phyloP scores from a whole-genome alignment of 2,113 vertebrate species.

The Saccopteryx bilineata region DNA sequence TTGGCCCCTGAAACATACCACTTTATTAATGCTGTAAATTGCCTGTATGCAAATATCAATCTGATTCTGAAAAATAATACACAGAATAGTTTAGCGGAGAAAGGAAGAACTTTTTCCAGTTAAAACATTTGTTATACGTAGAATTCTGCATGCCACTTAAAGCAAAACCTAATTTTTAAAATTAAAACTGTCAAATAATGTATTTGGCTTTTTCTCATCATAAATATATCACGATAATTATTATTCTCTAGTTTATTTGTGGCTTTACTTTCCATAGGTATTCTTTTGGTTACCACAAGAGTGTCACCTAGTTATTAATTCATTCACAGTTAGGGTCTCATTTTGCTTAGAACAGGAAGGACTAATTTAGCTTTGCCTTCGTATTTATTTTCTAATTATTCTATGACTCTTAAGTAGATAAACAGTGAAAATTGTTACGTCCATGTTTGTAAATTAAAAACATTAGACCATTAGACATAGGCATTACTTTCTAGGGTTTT shows the following conservation, averaged over 20 bases:
- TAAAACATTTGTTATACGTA: constrained; percentile 40
- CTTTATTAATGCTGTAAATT: background rate
- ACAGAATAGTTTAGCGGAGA: background rate
- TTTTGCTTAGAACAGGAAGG: background rate
- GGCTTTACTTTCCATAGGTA: background rate
- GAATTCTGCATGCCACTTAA: constrained; percentile 19
- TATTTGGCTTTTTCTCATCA: background rate
- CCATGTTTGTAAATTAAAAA: constrained; percentile 31
- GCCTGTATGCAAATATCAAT: background rate
- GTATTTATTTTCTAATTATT: background rate
- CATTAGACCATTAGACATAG: background rate
- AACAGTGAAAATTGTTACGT: background rate
- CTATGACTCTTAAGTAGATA: background rate
- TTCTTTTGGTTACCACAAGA: background rate
- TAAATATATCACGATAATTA: background rate
- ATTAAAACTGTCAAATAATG: background rate
- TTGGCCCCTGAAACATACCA: background rate
- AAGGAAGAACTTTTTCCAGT: background rate
- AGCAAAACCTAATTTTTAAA: constrained; percentile 30
- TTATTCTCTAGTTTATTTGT: constrained; percentile 14
- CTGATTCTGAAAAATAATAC: constrained; percentile 4
- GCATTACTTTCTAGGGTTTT: background rate
- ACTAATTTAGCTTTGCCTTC: constrained; percentile 26
- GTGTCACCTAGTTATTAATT: constrained; percentile 2
- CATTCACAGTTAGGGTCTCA: background rate